phyloP scores from a whole-genome alignment of 1,140 invertebrate genomes.

The Cataglyphis hispanica region DNA sequence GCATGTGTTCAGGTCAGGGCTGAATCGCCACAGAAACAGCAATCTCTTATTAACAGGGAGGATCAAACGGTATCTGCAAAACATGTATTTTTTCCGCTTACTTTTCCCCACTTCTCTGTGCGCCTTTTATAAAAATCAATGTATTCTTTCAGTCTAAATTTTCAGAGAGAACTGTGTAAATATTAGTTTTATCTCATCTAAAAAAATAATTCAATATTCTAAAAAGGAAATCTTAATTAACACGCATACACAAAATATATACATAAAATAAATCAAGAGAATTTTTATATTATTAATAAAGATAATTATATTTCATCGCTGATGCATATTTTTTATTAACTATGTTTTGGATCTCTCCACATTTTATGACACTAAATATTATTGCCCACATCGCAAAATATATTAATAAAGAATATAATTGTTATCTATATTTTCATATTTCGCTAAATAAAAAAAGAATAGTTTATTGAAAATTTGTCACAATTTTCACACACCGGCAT shows the following conservation, averaged over 20 bases:
- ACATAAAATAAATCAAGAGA: too few relatives aligned
- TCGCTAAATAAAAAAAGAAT: constrained; percentile 21
- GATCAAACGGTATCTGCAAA: constrained; percentile 47
- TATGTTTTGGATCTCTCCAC: not conserved
- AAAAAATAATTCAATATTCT: not conserved
- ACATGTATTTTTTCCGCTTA: constrained; percentile 15
- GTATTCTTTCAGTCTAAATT: not conserved
- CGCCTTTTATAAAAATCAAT: not conserved
- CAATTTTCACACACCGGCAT: not conserved
- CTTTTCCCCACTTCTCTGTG: not conserved
- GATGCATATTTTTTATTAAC: not conserved
- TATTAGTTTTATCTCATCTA: not conserved
- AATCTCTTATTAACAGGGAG: constrained; percentile 54
- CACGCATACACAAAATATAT: too few relatives aligned
- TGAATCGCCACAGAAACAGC: constrained; percentile 7
- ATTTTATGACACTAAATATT: not conserved
- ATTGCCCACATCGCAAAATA: not conserved
- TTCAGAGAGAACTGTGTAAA: not conserved
- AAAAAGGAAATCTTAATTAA: not conserved
- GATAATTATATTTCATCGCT: not conserved
- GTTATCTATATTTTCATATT: not conserved
- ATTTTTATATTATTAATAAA: too few relatives aligned
- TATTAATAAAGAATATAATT: not conserved
- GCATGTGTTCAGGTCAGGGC: constrained; percentile 55
- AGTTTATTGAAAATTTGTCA: constrained; percentile 11